Conservation (phyloP, 2,888 invertebrate species). For the Archaeoteleia sp. region DNA sequence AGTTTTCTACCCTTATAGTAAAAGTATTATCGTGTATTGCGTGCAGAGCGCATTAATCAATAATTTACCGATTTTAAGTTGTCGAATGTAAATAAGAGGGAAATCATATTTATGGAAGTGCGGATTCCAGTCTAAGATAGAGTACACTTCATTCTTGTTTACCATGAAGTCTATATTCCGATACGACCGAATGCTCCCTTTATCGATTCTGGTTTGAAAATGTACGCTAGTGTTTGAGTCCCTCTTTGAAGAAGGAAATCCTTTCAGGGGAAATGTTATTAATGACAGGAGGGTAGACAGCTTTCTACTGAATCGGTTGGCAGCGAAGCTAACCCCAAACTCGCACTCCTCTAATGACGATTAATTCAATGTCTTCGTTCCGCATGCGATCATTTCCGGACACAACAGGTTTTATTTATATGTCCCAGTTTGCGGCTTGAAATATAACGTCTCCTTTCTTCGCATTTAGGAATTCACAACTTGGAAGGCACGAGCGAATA, state of each 20-base stretch:
- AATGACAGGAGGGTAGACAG: slow-evolving; percentile 18
- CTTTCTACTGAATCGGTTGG: slow-evolving; percentile 8
- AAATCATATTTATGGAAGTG: slow-evolving; percentile 15
- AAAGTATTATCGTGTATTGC: slow-evolving; percentile 28
- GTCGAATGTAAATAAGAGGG: neutral
- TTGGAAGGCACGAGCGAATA: no score
- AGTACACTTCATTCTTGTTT: slow-evolving; percentile 25
- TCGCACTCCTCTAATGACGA: slow-evolving; percentile 23
- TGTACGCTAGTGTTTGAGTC: slow-evolving; percentile 4
- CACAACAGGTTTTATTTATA: no score
- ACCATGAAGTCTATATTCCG: slow-evolving; percentile 22
- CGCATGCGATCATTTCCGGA: neutral
- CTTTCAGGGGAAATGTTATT: slow-evolving; percentile 35
- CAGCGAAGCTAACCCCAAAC: slow-evolving; percentile 16
- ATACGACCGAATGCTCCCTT: slow-evolving; percentile 18
- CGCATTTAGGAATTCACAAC: no score
- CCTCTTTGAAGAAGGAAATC: slow-evolving; percentile 20
- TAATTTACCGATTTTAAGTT: slow-evolving; percentile 8
- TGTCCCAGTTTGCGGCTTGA: no score
- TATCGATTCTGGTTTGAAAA: slow-evolving; percentile 32
- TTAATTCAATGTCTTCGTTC: slow-evolving; percentile 6
- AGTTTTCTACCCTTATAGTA: slow-evolving; percentile 11
- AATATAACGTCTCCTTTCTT: no score
- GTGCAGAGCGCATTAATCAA: slow-evolving; percentile 2
- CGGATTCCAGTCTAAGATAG: slow-evolving; percentile 15